Percentiles rank a stretch among this genome's conserved stretches.
Conservation (phyloP, 2,888 invertebrate genomes). For the Dicycla oo region DNA sequence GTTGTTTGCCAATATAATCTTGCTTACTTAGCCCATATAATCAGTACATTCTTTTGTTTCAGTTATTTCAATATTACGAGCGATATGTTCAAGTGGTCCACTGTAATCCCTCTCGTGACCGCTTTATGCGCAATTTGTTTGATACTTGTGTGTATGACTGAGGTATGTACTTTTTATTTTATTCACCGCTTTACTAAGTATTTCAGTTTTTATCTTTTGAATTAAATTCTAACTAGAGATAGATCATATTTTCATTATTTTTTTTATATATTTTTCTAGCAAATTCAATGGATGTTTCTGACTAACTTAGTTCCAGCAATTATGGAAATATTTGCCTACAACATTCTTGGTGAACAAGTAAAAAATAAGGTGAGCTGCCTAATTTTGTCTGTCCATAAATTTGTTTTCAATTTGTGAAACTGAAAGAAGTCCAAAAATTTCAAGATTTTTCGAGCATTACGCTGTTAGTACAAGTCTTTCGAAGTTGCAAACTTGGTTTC, state of each 20-base stretch:
- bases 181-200: neutral
- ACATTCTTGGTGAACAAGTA: conserved; percentile 81
- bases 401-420: neutral
- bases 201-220: neutral
- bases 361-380: conserved; percentile 76
- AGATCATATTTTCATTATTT: too few species aligned
- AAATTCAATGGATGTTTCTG: conserved; percentile 75
- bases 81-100: conserved; percentile 77
- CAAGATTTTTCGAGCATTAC: too few species aligned
- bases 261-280: conserved; percentile 65
- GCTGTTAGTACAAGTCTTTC: neutral
- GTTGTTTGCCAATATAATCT: neutral
- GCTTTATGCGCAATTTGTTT: conserved; percentile 72
- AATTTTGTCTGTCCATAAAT: neutral
- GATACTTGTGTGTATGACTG: conserved; percentile 73
- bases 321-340: conserved; percentile 77
- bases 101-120: conserved; percentile 73
- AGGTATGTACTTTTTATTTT: conserved; percentile 68
- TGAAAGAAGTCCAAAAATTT: neutral
- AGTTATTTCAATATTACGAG: conserved; percentile 74
- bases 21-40: neutral
- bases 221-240: neutral
- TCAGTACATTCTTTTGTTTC: conserved; percentile 47
- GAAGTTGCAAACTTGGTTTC: too few species aligned
- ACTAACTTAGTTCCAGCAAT: conserved; percentile 75